Base-by-base conservation (phyloP, 2,888 invertebrate species). In the Carabus problematicus region DNA sequence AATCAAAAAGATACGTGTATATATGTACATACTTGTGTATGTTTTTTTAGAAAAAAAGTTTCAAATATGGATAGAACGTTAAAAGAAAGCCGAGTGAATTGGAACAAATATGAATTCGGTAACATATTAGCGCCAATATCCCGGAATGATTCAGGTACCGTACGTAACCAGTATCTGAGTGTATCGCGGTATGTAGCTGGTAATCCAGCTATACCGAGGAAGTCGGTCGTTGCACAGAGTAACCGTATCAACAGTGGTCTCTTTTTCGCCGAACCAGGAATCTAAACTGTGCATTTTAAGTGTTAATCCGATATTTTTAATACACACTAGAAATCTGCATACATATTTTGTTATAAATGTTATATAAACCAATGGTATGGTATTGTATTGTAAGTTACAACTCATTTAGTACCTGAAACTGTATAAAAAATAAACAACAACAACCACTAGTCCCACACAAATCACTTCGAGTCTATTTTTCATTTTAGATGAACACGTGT, bases 171-270 rank as follows among this genome's bases (percentile, higher is more conserved):
- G 72, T 94, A 94, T 82, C 82, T 94, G 72, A 88, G 89, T 73
- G 89, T 92, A 72, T 88, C 93, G 73, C 86, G 94, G 76, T 94
- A 93, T 81, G 88, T 93, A 74, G 90, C 92, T 71, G 93, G 93
- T 70, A 83, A 83, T 67, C 70, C 72, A 12, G 54, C 71, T 3
- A 62, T 69, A 43, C 69, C 69, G 9, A 42, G 69, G 16, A 67
- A 67, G 14, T n/a, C 67, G 9, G 67, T 67, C 8, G 67, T 67
- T 11, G 67, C 67, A 8, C 67, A 67, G 14, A 60, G 67, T 11
- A 67, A 67, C 43, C 16, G 69, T 16, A 45, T 61, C 14, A 69
- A 62, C 16, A 69, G 62, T 45, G 62, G 69, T 41, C 29, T 69
- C 29, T 69, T 56, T 18, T 67, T 29, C 12, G 60, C 67, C 1